Evolutionary conservation across 2,888 invertebrate genomes (phyloP).

Genomic region (Boloria selene): DNA sequence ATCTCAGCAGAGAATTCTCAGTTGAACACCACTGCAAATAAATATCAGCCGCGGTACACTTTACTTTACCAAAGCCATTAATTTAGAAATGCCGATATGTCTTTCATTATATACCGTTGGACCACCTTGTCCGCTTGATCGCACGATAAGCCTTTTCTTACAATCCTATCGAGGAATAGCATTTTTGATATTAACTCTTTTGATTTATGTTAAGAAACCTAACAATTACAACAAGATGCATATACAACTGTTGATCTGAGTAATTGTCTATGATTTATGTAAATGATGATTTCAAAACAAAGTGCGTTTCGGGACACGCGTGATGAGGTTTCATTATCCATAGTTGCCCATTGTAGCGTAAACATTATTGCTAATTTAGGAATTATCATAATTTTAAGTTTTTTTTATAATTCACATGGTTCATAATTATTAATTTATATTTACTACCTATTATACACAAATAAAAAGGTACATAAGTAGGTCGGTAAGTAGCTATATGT

Average conservation of each 20-base stretch:
- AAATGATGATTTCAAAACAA: not conserved
- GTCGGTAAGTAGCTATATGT: too few relatives aligned
- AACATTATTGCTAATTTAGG: too few relatives aligned
- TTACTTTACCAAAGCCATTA: slow-evolving; percentile 61
- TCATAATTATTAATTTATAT: too few relatives aligned
- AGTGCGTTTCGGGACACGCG: too few relatives aligned
- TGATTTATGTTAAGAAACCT: slow-evolving; percentile 33
- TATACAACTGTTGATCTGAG: not conserved
- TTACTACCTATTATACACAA: too few relatives aligned
- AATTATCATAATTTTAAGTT: too few relatives aligned
- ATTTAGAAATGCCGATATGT: slow-evolving; percentile 74
- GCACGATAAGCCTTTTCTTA: slow-evolving; percentile 56
- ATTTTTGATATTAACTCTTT: slow-evolving; percentile 26
- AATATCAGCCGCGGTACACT: slow-evolving; percentile 49
- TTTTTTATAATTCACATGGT: too few relatives aligned
- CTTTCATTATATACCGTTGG: slow-evolving; percentile 70
- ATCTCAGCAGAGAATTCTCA: slow-evolving; percentile 55
- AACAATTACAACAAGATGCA: slow-evolving; percentile 28
- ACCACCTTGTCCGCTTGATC: slow-evolving; percentile 76
- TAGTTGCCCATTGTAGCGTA: too few relatives aligned
- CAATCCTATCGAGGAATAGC: slow-evolving; percentile 32
- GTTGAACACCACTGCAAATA: slow-evolving; percentile 51
- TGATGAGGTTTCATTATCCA: too few relatives aligned
- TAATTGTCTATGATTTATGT: not conserved
- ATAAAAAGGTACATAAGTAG: too few relatives aligned